Evolutionary conservation across 2,888 invertebrate genomes (phyloP).

Genomic region (Leptura quadrifasciata): DNA sequence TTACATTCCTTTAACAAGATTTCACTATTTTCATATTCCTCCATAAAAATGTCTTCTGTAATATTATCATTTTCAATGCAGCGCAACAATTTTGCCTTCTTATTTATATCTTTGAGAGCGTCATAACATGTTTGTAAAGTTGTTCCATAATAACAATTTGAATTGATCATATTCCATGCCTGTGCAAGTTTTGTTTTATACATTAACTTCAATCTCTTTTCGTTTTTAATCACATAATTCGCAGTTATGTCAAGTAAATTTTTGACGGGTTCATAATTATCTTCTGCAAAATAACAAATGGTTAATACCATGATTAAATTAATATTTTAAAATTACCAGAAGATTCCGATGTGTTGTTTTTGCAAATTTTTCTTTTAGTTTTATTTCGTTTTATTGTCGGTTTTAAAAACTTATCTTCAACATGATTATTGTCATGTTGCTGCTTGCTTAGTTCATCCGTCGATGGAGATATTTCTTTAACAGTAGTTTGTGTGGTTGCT

Average conservation of each 20-base stretch:
- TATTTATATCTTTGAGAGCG: constrained; percentile 68
- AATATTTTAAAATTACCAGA: constrained; percentile 9
- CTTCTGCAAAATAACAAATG: constrained; percentile 10
- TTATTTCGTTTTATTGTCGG: constrained; percentile 41
- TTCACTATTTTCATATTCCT: constrained; percentile 68
- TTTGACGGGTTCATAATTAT: constrained; percentile 46
- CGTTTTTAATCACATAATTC: constrained; percentile 65
- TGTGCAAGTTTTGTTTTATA: constrained; percentile 65
- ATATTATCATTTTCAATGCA: constrained; percentile 68
- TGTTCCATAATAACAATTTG: constrained; percentile 57
- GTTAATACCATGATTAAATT: not conserved
- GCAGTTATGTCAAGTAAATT: constrained; percentile 67
- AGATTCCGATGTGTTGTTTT: constrained; percentile 3
- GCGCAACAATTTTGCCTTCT: constrained; percentile 67
- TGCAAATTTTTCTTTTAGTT: constrained; percentile 37
- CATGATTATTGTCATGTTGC: constrained; percentile 9
- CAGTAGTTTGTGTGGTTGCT: not conserved
- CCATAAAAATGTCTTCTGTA: constrained; percentile 64
- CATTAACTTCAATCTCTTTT: constrained; percentile 60
- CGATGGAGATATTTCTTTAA: not conserved
- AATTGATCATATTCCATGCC: constrained; percentile 68
- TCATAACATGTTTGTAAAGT: constrained; percentile 64
- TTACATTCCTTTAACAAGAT: constrained; percentile 66
- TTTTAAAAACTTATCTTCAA: constrained; percentile 39
- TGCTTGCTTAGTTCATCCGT: not conserved